Percentiles rank a stretch among this genome's conserved stretches.
phyloP scores from a whole-genome alignment of 1,140 invertebrate species.

The Oedothorax gibbosus region DNA sequence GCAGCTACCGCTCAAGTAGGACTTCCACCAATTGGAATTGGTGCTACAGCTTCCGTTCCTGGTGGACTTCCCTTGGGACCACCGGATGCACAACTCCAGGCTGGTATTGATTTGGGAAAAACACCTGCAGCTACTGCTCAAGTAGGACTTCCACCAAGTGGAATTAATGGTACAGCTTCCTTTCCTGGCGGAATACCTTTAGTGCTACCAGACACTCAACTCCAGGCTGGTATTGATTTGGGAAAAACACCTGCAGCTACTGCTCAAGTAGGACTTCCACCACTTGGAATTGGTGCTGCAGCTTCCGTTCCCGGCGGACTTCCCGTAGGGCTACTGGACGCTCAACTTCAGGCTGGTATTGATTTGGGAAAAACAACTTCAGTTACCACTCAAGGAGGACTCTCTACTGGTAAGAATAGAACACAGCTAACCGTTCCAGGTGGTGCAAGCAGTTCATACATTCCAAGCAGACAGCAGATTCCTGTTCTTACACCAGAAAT shows the following conservation, averaged over 20 bases:
- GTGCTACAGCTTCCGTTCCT: no score
- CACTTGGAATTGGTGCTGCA: conserved; percentile 32
- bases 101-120: not conserved
- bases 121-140: conserved; percentile 40
- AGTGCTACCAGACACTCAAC: not conserved
- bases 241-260: no score
- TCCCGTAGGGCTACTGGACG: conserved; percentile 26
- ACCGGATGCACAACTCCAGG: conserved; percentile 30
- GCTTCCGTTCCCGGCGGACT: conserved; percentile 37
- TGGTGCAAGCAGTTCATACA: no score
- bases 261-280: not conserved
- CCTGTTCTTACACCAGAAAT: no score
- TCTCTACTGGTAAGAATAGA: no score
- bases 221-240: conserved; percentile 31
- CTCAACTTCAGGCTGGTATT: conserved; percentile 50
- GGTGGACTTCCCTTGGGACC: conserved; percentile 31
- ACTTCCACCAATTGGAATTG: no score
- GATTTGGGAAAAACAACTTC: conserved; percentile 34
- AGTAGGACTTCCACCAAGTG: conserved; percentile 42
- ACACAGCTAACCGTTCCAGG: no score
- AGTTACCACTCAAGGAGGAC: conserved; percentile 39
- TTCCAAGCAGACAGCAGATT: no score
- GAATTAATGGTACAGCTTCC: conserved; percentile 5
- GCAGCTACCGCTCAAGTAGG: no score
- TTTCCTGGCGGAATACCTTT: no score